Evolutionary conservation across 2,888 invertebrate genomes (phyloP).

Genomic region (Noctua janthina): DNA sequence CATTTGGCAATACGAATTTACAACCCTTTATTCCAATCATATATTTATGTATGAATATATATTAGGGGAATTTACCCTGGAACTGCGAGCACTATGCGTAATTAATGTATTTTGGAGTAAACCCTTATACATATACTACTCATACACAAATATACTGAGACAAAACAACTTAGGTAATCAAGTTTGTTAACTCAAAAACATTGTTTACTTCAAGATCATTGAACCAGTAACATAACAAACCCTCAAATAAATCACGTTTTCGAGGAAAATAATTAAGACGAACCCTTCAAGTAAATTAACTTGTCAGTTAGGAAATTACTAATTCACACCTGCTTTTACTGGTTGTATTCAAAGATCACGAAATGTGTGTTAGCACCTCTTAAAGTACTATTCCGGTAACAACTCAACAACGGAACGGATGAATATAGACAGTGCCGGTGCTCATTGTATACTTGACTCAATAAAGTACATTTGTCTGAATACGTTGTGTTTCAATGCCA

Average conservation of each 20-base stretch:
- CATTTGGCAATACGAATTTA: not conserved
- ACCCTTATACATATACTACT: not conserved
- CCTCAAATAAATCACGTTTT: constrained; percentile 28
- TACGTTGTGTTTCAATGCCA: constrained; percentile 6
- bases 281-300: constrained; percentile 71
- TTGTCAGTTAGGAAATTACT: constrained; percentile 79
- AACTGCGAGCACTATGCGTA: not conserved
- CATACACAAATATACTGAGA: not conserved
- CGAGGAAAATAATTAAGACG: constrained; percentile 55
- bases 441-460: constrained; percentile 55
- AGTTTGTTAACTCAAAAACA: not conserved
- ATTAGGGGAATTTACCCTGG: not conserved
- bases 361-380: constrained; percentile 85
- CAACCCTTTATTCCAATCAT: not conserved
- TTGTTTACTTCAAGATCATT: constrained; percentile 1
- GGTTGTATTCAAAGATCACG: constrained; percentile 83
- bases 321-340: constrained; percentile 83
- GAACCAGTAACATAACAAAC: constrained; percentile 6
- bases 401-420: constrained; percentile 51
- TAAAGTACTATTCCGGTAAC: constrained; percentile 73
- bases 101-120: not conserved
- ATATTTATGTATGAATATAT: no score
- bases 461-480: constrained; percentile 2
- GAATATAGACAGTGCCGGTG: constrained; percentile 29
- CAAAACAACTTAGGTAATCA: not conserved